These are phyloP conservation scores for Myotis yumanensis DNA, from an alignment of 2,113 vertebrate species.

Conservation along the genomic window DNA sequence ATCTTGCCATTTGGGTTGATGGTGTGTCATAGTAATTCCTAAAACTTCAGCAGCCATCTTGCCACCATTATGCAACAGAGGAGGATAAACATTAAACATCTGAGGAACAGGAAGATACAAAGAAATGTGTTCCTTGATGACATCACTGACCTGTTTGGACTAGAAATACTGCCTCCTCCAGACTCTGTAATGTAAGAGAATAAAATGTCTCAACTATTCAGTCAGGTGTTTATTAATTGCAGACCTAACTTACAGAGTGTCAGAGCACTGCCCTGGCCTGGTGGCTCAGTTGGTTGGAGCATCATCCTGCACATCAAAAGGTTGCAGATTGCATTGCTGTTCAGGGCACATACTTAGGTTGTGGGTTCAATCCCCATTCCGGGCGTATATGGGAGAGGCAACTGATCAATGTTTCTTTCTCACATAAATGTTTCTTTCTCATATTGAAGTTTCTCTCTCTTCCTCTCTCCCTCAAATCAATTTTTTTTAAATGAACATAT, in stretches of 20 bases:
- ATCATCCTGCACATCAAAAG: too few relatives aligned
- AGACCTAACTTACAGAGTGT: background rate
- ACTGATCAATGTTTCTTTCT: too few relatives aligned
- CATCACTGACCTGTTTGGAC: background rate
- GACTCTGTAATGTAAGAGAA: background rate
- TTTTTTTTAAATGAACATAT: too few relatives aligned
- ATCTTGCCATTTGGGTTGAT: background rate
- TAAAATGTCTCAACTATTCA: background rate
- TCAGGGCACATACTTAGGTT: too few relatives aligned
- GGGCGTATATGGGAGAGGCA: too few relatives aligned
- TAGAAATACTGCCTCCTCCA: background rate
- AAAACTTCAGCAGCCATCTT: background rate
- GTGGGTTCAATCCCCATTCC: too few relatives aligned
- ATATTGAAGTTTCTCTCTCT: too few relatives aligned
- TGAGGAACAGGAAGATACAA: background rate
- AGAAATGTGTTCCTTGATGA: background rate
- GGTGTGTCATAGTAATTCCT: background rate
- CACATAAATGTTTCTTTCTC: too few relatives aligned
- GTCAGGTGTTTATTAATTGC: background rate
- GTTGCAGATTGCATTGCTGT: too few relatives aligned
- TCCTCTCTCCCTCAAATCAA: too few relatives aligned
- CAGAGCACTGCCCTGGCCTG: background rate
- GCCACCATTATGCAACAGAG: background rate
- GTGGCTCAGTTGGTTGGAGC: too few relatives aligned
- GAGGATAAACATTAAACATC: background rate